These are phyloP conservation scores for Dryadula phaetusa DNA, from an alignment of 2,888 invertebrate genomes.

Conservation along the genomic window DNA sequence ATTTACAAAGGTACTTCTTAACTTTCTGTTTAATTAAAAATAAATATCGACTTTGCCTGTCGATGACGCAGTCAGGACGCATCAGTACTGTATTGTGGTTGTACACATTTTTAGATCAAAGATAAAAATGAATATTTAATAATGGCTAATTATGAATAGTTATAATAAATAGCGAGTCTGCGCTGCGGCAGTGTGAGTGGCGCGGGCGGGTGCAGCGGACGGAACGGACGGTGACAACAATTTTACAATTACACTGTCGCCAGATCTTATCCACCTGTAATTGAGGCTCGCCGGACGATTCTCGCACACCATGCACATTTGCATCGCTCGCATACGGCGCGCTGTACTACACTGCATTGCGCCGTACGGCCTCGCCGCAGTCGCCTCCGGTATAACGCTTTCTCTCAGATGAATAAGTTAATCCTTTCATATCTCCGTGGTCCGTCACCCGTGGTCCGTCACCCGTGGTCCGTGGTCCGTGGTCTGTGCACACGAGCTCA, in stretches of 20 bases:
- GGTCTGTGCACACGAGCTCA: slow-evolving; percentile 5
- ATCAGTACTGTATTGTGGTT: neutral
- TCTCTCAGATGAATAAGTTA: slow-evolving; percentile 42
- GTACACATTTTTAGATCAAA: neutral
- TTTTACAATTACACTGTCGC: slow-evolving; percentile 49
- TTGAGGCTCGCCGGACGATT: slow-evolving; percentile 37
- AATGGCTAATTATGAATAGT: slow-evolving; percentile 6
- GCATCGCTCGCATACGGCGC: slow-evolving; percentile 35
- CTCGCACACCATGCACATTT: slow-evolving; percentile 40
- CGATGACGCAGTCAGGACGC: neutral
- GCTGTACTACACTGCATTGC: slow-evolving; percentile 27
- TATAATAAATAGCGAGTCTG: slow-evolving; percentile 4
- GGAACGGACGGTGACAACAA: slow-evolving; percentile 49
- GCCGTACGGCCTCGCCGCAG: slow-evolving; percentile 15
- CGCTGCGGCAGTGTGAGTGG: slow-evolving; percentile 24
- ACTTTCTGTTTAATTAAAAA: neutral
- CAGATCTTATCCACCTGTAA: slow-evolving; percentile 46
- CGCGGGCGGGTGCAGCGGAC: slow-evolving; percentile 39
- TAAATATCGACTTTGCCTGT: neutral
- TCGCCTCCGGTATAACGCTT: slow-evolving; percentile 32
- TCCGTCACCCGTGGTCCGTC: slow-evolving; percentile 3
- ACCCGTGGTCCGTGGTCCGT: slow-evolving; percentile 8
- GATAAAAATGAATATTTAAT: slow-evolving; percentile 16
- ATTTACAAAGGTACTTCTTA: no score
- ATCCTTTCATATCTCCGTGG: slow-evolving; percentile 38